Base-by-base conservation (phyloP, 1,140 invertebrate species). In the Pectinophora gossypiella region DNA sequence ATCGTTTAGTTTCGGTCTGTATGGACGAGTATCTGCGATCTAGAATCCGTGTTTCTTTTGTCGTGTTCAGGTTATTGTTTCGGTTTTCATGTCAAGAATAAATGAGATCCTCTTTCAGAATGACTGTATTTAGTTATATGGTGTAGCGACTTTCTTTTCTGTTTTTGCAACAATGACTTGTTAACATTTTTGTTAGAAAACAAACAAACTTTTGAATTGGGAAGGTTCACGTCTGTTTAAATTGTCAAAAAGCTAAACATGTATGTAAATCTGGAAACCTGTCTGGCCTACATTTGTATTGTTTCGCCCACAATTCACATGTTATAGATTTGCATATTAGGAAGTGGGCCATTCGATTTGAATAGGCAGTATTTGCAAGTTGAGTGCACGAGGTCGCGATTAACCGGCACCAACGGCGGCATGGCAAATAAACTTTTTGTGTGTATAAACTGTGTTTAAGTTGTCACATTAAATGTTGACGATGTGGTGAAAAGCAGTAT, bases 281-380 rank as follows among this genome's bases (percentile, higher is more conserved):
- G 68, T 35, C 56, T 64, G 74, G 54, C 68, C 72, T 61, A 76
- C 68, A 70, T 76, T 38, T 42, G 63, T 59, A 80, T 80, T 81
- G 79, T 85, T 56, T 78, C 63, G 68, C 60, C 67, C 54, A 78
- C 72, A 64, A 72, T 78, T 76, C 67, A 71, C 62, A 68, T 76
- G 69, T 67, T 59, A 72, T 61, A 55, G 64, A 81, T 83, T 81
- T 73, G 70, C 79, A 85, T 85, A 77, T 83, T 78, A 74, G 72
- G 79, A 85, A 83, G 76, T 81, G 61, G 79, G 76, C 48, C 76
- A 72, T 12, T 6, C 16, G 19, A 53, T 74, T 72, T 75, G 61
- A 70, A 79, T 77, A 67, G 68, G 49, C 64, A 71, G 53, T 67
- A 69, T 72, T 76, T 66, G 70, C 68, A 63, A 68, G 56, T 61